Evolutionary conservation across 2,113 vertebrate species (phyloP).

Genomic region (Urocolius indicus): DNA sequence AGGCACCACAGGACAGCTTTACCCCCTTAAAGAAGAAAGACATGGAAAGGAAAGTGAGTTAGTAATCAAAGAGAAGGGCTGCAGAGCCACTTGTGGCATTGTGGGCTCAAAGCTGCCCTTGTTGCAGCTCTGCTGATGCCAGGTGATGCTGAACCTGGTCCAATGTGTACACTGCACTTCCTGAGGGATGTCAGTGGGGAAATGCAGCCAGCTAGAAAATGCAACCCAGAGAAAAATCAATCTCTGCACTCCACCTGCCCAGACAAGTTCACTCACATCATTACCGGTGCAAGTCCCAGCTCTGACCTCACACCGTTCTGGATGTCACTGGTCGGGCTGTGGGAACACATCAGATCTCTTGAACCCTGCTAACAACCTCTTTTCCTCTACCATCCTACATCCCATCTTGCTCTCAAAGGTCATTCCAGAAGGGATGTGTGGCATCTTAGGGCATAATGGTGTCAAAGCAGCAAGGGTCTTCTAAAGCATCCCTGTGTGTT

Average conservation of each 20-base stretch:
- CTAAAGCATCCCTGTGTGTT: not conserved
- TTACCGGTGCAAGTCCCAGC: not conserved
- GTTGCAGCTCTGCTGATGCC: not conserved
- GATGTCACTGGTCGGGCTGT: not conserved
- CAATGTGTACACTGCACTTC: not conserved
- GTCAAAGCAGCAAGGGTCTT: not conserved
- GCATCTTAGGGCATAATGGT: not conserved
- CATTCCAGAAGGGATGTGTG: rapidly evolving
- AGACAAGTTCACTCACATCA: not conserved
- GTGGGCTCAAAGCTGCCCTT: rapidly evolving
- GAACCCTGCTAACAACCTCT: rapidly evolving
- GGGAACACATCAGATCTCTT: too few species aligned
- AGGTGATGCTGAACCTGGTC: not conserved
- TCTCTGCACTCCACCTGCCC: not conserved
- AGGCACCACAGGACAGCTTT: not conserved
- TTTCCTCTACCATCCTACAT: rapidly evolving
- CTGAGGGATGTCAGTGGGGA: not conserved
- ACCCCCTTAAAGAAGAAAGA: not conserved
- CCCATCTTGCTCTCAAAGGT: not conserved
- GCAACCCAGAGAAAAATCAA: not conserved
- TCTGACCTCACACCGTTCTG: not conserved
- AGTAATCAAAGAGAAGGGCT: not conserved
- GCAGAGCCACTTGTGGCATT: not conserved
- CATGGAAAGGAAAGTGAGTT: not conserved
- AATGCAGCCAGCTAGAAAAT: not conserved